These are phyloP conservation scores for Eremobia ochroleuca DNA, from an alignment of 2,888 invertebrate genomes.

Conservation along the genomic window DNA sequence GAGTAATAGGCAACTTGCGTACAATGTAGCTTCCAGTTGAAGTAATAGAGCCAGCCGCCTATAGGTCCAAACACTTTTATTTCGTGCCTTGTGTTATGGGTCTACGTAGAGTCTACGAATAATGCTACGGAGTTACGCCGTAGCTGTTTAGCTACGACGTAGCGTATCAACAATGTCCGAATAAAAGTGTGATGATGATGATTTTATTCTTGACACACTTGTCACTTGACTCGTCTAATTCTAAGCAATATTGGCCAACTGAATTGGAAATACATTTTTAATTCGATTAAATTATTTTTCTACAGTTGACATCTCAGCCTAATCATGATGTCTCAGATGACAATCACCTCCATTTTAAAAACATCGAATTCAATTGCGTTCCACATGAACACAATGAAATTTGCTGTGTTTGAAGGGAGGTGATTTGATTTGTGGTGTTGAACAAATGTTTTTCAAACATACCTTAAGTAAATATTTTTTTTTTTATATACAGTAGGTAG, in stretches of 20 bases:
- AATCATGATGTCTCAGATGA: too few species aligned
- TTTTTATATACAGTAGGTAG: too few species aligned
- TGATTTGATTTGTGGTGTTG: too few species aligned
- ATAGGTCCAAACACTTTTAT: neutral
- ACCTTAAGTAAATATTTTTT: too few species aligned
- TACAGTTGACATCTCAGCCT: too few species aligned
- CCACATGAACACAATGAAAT: too few species aligned
- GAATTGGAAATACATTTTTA: too few species aligned
- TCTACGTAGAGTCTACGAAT: neutral
- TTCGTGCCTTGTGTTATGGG: neutral
- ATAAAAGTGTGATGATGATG: neutral
- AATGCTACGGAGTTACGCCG: neutral
- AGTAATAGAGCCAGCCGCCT: too few species aligned
- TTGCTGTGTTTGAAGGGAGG: too few species aligned
- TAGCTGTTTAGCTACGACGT: neutral
- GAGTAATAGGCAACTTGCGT: neutral
- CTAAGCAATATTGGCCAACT: neutral
- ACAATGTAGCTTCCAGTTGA: neutral
- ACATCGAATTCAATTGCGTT: neutral
- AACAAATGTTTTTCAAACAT: too few species aligned
- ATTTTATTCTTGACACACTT: neutral
- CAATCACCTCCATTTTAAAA: neutral
- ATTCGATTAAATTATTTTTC: too few species aligned
- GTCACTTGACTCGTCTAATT: neutral
- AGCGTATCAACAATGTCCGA: too few species aligned